phyloP scores from a whole-genome alignment of 2,113 vertebrate species.

The Trochalopteron elliotii region DNA sequence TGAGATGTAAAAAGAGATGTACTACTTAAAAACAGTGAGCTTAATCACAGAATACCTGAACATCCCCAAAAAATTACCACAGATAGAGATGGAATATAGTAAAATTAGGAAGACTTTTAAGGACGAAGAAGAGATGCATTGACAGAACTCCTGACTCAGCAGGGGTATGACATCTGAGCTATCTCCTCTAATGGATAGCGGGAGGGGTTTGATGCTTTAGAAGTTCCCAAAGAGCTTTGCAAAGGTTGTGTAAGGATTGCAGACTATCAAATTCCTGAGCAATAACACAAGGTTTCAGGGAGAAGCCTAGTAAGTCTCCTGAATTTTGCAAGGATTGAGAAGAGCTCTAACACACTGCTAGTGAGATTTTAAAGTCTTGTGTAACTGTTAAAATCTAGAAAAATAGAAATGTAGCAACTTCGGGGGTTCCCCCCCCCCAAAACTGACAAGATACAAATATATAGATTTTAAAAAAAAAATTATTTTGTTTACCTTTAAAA shows the following conservation, averaged over 20 bases:
- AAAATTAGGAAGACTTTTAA: not conserved
- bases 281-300: not conserved
- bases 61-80: not conserved
- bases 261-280: not conserved
- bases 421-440: rapidly evolving
- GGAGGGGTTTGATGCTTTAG: not conserved
- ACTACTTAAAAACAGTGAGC: not conserved
- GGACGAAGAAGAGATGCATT: not conserved
- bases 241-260: not conserved
- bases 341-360: not conserved
- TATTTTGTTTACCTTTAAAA: not conserved
- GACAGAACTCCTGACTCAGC: not conserved
- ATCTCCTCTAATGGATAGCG: not conserved
- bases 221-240: not conserved
- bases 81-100: not conserved
- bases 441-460: not conserved
- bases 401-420: not conserved
- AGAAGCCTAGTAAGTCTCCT: not conserved
- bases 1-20: not conserved
- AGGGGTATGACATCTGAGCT: not conserved
- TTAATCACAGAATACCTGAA: not conserved
- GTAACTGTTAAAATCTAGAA: not conserved
- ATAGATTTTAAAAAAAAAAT: not conserved
- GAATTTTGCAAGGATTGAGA: not conserved
- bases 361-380: not conserved